These are phyloP conservation scores for Pseudotriccus pelzelni DNA, from an alignment of 2,797 vertebrate species.

Conservation along the genomic window DNA sequence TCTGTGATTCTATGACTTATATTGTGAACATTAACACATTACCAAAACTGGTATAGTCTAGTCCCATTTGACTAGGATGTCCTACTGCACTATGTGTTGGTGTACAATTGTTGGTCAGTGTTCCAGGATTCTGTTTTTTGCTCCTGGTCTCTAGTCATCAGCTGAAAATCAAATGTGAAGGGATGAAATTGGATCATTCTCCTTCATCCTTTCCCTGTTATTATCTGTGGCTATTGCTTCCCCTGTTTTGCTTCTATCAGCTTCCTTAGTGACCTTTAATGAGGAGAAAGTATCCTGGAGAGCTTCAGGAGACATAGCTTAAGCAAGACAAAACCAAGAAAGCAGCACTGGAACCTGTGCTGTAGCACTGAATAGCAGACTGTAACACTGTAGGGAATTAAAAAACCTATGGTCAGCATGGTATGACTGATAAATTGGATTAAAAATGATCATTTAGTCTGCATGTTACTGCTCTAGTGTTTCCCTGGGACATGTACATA, in stretches of 20 bases:
- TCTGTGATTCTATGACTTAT: neutral
- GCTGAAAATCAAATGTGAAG: neutral
- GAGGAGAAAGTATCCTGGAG: neutral
- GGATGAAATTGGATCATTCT: neutral
- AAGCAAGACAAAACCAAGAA: neutral
- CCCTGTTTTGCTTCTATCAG: neutral
- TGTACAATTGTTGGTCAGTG: neutral
- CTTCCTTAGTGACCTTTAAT: neutral
- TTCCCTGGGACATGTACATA: neutral
- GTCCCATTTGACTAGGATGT: neutral
- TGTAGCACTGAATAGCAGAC: neutral
- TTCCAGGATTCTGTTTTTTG: neutral
- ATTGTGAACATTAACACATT: neutral
- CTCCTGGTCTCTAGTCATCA: neutral
- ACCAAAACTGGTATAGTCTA: neutral
- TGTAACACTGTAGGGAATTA: neutral
- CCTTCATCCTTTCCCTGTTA: neutral
- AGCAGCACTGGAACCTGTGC: neutral
- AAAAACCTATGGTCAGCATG: fast-evolving
- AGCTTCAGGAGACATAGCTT: neutral
- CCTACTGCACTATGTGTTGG: neutral
- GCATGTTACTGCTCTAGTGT: neutral
- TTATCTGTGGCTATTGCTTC: neutral
- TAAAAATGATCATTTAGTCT: neutral
- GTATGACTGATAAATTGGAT: neutral